Conservation (phyloP, 2,888 invertebrate species). For the Tachystola acroxantha region DNA sequence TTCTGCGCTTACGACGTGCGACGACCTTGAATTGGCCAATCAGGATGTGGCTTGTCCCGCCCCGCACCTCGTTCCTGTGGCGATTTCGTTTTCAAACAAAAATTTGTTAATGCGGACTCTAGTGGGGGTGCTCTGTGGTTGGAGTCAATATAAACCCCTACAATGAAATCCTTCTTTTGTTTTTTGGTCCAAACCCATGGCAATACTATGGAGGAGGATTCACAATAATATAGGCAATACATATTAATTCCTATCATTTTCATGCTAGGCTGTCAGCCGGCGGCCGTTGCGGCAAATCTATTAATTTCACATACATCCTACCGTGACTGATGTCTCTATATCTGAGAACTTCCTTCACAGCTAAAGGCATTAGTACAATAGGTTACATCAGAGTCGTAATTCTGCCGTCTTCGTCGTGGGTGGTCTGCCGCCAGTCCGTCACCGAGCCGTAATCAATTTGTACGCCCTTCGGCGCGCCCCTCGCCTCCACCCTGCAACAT, state of each 20-base stretch:
- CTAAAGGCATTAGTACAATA: slow-evolving; percentile 26
- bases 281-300: not conserved
- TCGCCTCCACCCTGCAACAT: slow-evolving; percentile 34
- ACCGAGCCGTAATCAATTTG: slow-evolving; percentile 70
- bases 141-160: no score
- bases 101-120: no score
- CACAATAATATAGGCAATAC: no score
- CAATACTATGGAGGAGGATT: no score
- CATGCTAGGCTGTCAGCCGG: not conserved
- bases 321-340: slow-evolving; percentile 2
- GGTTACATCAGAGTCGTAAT: slow-evolving; percentile 39
- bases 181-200: no score
- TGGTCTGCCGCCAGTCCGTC: slow-evolving; percentile 60
- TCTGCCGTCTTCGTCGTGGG: slow-evolving; percentile 48
- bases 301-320: not conserved
- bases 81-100: no score
- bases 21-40: no score
- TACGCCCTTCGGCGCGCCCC: slow-evolving; percentile 57
- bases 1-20: no score
- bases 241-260: not conserved
- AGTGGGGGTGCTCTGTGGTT: no score
- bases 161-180: no score
- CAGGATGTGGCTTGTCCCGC: no score
- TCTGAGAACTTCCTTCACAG: slow-evolving; percentile 1
- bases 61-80: no score